Evolutionary conservation across 1,140 invertebrate genomes (phyloP), one percentile per base, ranked within the genome.

Genomic region (Zaprionus gabonicus): DNA sequence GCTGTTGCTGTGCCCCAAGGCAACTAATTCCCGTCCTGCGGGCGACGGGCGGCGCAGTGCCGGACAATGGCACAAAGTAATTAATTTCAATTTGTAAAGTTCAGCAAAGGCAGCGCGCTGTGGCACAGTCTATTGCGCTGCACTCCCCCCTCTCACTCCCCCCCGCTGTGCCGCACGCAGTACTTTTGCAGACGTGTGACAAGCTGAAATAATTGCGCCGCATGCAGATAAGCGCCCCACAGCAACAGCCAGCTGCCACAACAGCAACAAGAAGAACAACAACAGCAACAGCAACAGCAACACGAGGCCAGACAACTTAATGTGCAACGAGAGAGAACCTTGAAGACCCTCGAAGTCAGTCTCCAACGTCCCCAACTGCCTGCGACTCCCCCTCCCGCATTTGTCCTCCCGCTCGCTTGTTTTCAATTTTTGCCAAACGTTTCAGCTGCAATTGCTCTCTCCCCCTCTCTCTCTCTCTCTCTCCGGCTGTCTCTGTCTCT

Each of bases 31-130:
- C 49, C 25, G 23, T 56, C 0, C 44, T 53, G 28, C 44, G 44
- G 31, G 23, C 53, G 53, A 34, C 10, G 44, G 13, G 58, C 15
- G 49, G 36, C 58, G 51, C 64, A 71, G 63, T 31, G 46, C 53
- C 57, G 71, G 78, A 66, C 78, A 80, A 78, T 78, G 70, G 70
- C 70, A 73, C 71, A 67, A 75, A 84, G 84, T 87, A 87, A 87
- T 87, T 88, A 83, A 88, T 87, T 88, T 87, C 84, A 83, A 83
- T 87, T 88, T 87, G 83, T 80, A 83, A 88, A 87, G 80, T 88
- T 87, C 83, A 88, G 80, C 72, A 88, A 76, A 82, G 82, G 78
- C 71, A 67, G 60, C 66, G 46, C 62, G 31, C 56, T 36, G 56
- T 36, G 31, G 28, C 17, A n/a, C 56, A 56, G 53, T 56, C 23